phyloP scores from a whole-genome alignment of 37 sponge, comb jelly and placozoan species.

The Mnemiopsis leidyi region DNA sequence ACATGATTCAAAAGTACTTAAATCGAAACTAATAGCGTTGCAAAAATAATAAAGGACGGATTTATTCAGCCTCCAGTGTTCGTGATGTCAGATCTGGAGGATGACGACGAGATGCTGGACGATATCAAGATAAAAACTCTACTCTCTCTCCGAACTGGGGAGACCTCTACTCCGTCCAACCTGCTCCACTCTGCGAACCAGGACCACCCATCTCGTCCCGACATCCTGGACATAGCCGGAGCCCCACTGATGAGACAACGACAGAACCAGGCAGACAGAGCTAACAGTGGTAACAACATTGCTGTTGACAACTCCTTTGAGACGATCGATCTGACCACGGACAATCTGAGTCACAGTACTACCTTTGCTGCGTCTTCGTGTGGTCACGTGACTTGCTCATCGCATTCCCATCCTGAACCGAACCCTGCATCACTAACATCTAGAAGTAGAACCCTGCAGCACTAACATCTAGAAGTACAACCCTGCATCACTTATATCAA shows the following conservation, averaged over 20 bases:
- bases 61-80: constrained; percentile 23
- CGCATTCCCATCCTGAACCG: not conserved
- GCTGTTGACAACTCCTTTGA: not conserved
- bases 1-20: too few relatives aligned
- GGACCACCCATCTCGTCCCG: not conserved
- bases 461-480: too few relatives aligned
- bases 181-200: not conserved
- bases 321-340: not conserved
- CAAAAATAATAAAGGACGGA: too few relatives aligned
- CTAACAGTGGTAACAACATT: not conserved
- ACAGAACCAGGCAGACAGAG: not conserved
- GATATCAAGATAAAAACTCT: not conserved
- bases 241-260: not conserved
- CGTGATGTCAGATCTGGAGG: constrained; percentile 25
- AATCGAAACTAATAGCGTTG: too few relatives aligned
- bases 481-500: too few relatives aligned
- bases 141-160: not conserved
- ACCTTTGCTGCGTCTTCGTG: not conserved
- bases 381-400: constrained; percentile 33
- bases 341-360: not conserved
- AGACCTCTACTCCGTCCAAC: not conserved
- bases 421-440: not conserved
- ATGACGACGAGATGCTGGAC: not conserved
- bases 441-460: too few relatives aligned
- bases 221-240: not conserved